Evolutionary conservation across 1,140 invertebrate species (phyloP).

Genomic region (Zelostemma sp.): DNA sequence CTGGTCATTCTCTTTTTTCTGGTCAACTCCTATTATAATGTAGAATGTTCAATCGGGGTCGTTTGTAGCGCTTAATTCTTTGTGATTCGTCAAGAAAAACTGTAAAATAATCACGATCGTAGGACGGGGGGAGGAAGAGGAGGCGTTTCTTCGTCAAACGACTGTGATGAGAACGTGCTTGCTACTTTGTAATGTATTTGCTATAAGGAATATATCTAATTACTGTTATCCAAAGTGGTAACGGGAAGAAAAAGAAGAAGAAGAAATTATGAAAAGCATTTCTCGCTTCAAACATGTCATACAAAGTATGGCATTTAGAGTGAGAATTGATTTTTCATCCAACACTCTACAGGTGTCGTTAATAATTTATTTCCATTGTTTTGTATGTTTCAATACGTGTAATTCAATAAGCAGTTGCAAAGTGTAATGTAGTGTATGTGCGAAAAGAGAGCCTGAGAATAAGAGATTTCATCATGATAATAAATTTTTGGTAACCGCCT

Average conservation of each 20-base stretch:
- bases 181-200: conserved; percentile 45
- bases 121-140: conserved; percentile 14
- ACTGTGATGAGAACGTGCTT: conserved; percentile 34
- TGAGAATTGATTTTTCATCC: conserved; percentile 10
- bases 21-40: too few species aligned
- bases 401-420: conserved; percentile 52
- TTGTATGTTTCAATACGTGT: conserved; percentile 62
- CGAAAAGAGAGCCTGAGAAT: conserved; percentile 32
- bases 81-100: not conserved
- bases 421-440: conserved; percentile 30
- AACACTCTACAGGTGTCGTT: conserved; percentile 54
- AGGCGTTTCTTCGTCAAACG: conserved; percentile 19
- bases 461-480: conserved; percentile 21
- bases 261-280: conserved; percentile 3
- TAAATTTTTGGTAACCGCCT: conserved; percentile 46
- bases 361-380: conserved; percentile 66
- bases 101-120: not conserved
- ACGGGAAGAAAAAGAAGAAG: conserved; percentile 1
- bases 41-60: conserved; percentile 7
- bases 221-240: conserved; percentile 7
- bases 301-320: not conserved
- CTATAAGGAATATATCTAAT: conserved; percentile 25
- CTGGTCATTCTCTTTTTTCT: too few species aligned
- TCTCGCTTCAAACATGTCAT: not conserved
- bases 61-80: conserved; percentile 1